Base-by-base conservation (phyloP, 2,113 vertebrate genomes). In the Otolemur garnettii region DNA sequence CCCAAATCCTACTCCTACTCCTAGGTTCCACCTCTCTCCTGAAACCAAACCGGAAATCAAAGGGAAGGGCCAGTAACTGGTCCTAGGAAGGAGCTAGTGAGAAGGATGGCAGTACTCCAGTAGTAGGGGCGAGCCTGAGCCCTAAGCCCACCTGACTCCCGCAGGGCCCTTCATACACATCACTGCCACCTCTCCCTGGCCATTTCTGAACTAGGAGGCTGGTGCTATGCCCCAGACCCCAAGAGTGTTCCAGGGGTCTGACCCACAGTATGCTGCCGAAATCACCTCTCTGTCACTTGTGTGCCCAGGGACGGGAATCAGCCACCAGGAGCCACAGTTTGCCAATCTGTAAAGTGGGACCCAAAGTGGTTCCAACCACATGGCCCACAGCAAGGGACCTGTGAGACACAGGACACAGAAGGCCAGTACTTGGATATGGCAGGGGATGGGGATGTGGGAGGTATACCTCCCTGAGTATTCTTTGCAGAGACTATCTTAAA, bases 311-410 rank as follows among this genome's bases (percentile, higher is more conserved):
- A 84, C 9, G 79, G 85, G 11, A 85, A 53, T 62, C 84, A 45
- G 55, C 22, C 30, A 83, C 71, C 1, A 13, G 77, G 5, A 77
- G 42, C 26, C 72, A 84, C 77, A 24, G 68, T 45, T 60, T 91
- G 66, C 79, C 50, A n/a, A 68, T 87, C 91, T 84, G 11, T 79
- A 59, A 68, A 93, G 90, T 13, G 28, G 80, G 66, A 68, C 42
- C 8, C 7, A 85, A 22, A 86, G 24, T 8, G 7, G 24, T 57
- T 59, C 55, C 21, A 74, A 12, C 14, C 2, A n/a, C 64, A 72
- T 0, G 60, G 83, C 75, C 9, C 22, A 3, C 11, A 24, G 28
- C 4, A 28, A 79, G 53, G 38, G 0, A 19, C 0, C 0, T 33
- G 1, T 12, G 24, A 26, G 13, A 38, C 0, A 17, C 66, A 72